These are phyloP conservation scores for Scrobipalpa atriplicella DNA, from an alignment of 2,888 invertebrate species.

Conservation along the genomic window DNA sequence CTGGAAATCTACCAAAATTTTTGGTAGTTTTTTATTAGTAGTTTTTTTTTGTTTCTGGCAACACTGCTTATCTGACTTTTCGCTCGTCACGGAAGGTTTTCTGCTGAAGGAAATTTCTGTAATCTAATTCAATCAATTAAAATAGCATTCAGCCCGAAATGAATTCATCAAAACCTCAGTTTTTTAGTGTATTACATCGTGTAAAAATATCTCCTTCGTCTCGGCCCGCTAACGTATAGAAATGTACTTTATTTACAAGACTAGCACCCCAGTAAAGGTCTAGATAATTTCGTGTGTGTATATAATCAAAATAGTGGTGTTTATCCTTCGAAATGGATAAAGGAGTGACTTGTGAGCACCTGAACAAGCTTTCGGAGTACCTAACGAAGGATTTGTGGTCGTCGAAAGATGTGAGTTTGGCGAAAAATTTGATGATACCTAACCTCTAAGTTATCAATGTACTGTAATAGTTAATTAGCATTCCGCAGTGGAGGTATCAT, in stretches of 20 bases:
- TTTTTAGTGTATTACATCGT: slow-evolving; percentile 43
- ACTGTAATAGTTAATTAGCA: slow-evolving; percentile 62
- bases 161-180: slow-evolving; percentile 52
- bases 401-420: slow-evolving; percentile 67
- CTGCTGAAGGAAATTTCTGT: slow-evolving; percentile 75
- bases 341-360: slow-evolving; percentile 76
- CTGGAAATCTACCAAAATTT: not conserved
- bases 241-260: slow-evolving; percentile 42
- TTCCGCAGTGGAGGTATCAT: slow-evolving; percentile 60
- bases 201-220: slow-evolving; percentile 43
- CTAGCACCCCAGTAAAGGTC: slow-evolving; percentile 45
- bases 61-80: slow-evolving; percentile 62
- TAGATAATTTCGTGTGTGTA: slow-evolving; percentile 61
- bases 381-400: slow-evolving; percentile 74
- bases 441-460: slow-evolving; percentile 67
- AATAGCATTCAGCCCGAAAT: slow-evolving; percentile 60
- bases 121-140: slow-evolving; percentile 75
- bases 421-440: slow-evolving; percentile 47
- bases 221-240: slow-evolving; percentile 53
- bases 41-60: slow-evolving; percentile 27
- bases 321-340: slow-evolving; percentile 68
- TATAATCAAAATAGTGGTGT: slow-evolving; percentile 43
- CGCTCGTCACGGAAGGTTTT: slow-evolving; percentile 79
- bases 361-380: slow-evolving; percentile 68
- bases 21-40: slow-evolving; percentile 5